phyloP scores from a whole-genome alignment of 2,888 invertebrate species.

The Tillus elongatus region DNA sequence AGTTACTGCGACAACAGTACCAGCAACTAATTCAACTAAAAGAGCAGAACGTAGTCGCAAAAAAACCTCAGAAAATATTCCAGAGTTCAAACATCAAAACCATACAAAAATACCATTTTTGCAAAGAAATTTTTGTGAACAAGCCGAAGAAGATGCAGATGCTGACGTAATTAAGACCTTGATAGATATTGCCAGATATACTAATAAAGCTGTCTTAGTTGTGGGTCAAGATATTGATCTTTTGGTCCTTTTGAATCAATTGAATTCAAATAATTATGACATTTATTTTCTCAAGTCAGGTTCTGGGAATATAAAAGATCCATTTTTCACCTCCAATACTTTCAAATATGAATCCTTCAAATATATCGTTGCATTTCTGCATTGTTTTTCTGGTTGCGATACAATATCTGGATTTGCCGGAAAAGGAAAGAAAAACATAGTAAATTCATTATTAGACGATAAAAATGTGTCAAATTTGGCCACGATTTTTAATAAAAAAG shows the following conservation, averaged over 20 bases:
- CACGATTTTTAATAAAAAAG: too few species aligned
- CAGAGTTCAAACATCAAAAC: conserved; percentile 17
- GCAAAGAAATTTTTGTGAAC: conserved; percentile 25
- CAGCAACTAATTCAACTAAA: conserved; percentile 22
- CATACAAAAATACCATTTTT: conserved; percentile 24
- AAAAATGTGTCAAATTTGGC: too few species aligned
- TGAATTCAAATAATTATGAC: too few species aligned
- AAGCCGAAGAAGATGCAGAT: conserved; percentile 25
- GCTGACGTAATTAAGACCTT: conserved; percentile 21
- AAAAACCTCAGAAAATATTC: too few species aligned
- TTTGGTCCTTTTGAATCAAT: too few species aligned
- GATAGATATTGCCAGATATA: conserved; percentile 21
- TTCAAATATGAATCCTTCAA: too few species aligned
- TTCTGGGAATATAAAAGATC: conserved; percentile 15
- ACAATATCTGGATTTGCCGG: too few species aligned
- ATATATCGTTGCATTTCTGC: too few species aligned
- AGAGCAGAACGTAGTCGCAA: conserved; percentile 21
- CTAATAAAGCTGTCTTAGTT: conserved; percentile 22
- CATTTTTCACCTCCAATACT: too few species aligned
- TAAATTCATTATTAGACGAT: too few species aligned
- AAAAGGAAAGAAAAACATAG: too few species aligned
- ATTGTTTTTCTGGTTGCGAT: too few species aligned
- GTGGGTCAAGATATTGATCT: conserved; percentile 13
- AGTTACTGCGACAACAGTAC: conserved; percentile 15
- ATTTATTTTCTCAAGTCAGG: conserved; percentile 17